Conservation (phyloP, 2,113 vertebrate species). For the Emydocephalus ijimae region DNA sequence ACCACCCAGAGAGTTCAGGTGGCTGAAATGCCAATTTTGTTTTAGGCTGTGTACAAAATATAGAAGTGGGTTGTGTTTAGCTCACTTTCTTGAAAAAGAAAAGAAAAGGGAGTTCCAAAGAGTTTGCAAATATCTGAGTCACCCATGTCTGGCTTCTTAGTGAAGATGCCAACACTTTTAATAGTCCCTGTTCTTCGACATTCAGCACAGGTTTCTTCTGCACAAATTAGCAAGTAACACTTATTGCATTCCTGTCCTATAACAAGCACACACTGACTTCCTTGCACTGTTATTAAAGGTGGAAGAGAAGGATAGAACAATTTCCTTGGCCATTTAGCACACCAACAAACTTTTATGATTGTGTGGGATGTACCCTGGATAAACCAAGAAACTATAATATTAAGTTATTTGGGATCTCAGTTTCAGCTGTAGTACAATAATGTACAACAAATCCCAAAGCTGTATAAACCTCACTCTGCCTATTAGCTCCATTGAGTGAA, state of each 20-base stretch:
- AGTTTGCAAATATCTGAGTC: background rate
- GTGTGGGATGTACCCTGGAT: background rate
- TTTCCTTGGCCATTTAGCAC: background rate
- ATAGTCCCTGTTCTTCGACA: background rate
- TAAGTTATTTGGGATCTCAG: background rate
- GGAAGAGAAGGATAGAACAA: background rate
- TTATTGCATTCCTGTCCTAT: background rate
- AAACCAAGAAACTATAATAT: background rate
- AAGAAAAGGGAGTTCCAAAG: background rate
- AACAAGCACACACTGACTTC: background rate
- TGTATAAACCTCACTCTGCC: background rate
- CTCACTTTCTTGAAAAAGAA: background rate
- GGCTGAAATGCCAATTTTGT: conserved; percentile 2
- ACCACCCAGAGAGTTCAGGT: conserved; percentile 4
- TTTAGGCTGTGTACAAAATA: background rate
- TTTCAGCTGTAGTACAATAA: background rate
- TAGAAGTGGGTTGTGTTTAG: background rate
- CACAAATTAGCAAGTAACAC: background rate
- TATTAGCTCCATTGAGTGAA: background rate
- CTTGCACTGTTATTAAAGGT: background rate
- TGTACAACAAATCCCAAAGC: background rate
- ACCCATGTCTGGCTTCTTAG: background rate
- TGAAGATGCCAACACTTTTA: background rate
- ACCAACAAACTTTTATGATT: background rate
- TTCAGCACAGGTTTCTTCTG: background rate